Evolutionary conservation across 2,113 vertebrate genomes (phyloP).

Genomic region (Xyliphius kryptos): DNA sequence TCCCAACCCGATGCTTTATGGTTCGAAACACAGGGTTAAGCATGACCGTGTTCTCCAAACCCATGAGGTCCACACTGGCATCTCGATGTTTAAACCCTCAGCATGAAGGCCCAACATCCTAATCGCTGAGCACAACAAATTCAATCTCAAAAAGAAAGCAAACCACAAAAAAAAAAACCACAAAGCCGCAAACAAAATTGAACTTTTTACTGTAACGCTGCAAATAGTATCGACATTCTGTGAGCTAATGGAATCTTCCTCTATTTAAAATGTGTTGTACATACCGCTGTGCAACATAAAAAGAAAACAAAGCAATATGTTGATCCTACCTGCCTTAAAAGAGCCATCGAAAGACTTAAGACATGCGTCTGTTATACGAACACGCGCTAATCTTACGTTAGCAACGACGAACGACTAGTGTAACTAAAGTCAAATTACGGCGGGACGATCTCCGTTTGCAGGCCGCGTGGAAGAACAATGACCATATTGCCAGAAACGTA

Average conservation of each 20-base stretch:
- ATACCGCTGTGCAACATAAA: slow-evolving; percentile 23
- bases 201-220: slow-evolving; percentile 46
- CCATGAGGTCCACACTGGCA: too few species aligned
- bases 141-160: neutral
- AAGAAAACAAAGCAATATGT: slow-evolving; percentile 7
- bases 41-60: too few species aligned
- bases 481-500: slow-evolving; percentile 40
- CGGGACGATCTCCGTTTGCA: neutral
- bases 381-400: slow-evolving; percentile 26
- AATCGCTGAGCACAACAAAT: too few species aligned
- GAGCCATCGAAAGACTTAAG: slow-evolving; percentile 8
- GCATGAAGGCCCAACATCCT: too few species aligned
- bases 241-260: slow-evolving; percentile 30
- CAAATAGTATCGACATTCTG: slow-evolving; percentile 36
- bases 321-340: neutral
- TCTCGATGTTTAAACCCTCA: too few species aligned
- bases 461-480: slow-evolving; percentile 25
- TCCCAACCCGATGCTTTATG: too few species aligned
- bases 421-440: slow-evolving; percentile 5
- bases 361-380: slow-evolving; percentile 15
- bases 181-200: slow-evolving; percentile 31
- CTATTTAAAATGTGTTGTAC: slow-evolving; percentile 25
- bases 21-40: too few species aligned
- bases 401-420: slow-evolving; percentile 18
- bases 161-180: neutral